A percentile compares a stretch with the other conserved stretches of the same genome.
phyloP scores from a whole-genome alignment of 1,140 invertebrate genomes.

The Asbolus verrucosus region DNA sequence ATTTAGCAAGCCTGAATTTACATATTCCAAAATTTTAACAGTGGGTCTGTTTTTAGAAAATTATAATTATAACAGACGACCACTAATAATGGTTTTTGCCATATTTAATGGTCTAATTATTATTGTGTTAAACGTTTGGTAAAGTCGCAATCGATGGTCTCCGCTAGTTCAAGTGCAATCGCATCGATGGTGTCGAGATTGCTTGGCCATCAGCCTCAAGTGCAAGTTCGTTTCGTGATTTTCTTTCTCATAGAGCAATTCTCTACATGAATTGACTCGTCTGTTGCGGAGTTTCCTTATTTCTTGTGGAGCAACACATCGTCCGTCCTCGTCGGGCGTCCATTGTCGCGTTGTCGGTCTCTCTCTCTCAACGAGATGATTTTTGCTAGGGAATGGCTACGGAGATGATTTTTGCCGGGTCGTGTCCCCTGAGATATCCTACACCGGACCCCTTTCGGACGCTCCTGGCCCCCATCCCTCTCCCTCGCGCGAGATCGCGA shows the following conservation, averaged over 20 bases:
- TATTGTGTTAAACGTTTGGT: too few relatives aligned
- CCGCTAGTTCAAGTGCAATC: constrained; percentile 15
- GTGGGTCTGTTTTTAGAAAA: too few relatives aligned
- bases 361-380: constrained; percentile 54
- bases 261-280: constrained; percentile 44
- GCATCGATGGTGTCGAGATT: constrained; percentile 8
- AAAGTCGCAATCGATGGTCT: not conserved
- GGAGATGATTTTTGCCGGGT: constrained; percentile 65
- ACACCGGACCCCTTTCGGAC: constrained; percentile 51
- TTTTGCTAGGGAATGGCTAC: constrained; percentile 58
- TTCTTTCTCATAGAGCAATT: constrained; percentile 52
- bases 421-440: constrained; percentile 55
- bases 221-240: constrained; percentile 44
- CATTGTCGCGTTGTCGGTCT: constrained; percentile 13
- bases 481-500: constrained; percentile 32
- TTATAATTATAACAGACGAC: too few relatives aligned
- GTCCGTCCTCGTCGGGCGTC: constrained; percentile 19
- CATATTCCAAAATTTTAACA: too few relatives aligned
- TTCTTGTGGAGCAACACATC: constrained; percentile 28
- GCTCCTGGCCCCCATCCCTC: constrained; percentile 1
- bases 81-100: too few relatives aligned
- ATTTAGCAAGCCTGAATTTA: too few relatives aligned
- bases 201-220: constrained; percentile 1
- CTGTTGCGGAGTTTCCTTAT: constrained; percentile 41
- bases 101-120: too few relatives aligned